A percentile compares a stretch with the other conserved stretches of the same genome.
phyloP scores from a whole-genome alignment of 2,888 invertebrate genomes.

The Tenthredo distinguenda region DNA sequence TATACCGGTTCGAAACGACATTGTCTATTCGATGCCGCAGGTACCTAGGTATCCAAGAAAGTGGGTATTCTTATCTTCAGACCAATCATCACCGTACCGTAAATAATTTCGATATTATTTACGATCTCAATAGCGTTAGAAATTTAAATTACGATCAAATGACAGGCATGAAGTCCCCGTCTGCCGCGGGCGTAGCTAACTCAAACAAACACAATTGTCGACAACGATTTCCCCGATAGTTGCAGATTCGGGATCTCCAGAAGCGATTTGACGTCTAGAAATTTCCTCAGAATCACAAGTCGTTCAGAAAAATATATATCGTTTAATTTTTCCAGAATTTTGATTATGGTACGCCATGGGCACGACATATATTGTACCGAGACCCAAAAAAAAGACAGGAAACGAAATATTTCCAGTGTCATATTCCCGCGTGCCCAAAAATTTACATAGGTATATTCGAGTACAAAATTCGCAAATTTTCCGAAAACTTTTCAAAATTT shows the following conservation, averaged over 20 bases:
- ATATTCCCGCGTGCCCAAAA: no score
- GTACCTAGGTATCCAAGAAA: neutral
- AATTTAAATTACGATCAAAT: constrained; percentile 56
- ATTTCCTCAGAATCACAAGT: no score
- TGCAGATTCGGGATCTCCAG: neutral
- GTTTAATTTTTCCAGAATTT: no score
- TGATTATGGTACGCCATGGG: no score
- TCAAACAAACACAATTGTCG: constrained; percentile 28
- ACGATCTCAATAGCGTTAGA: constrained; percentile 6
- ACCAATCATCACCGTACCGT: constrained; percentile 28
- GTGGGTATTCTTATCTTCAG: neutral
- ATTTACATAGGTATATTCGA: no score
- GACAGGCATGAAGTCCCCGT: constrained; percentile 47
- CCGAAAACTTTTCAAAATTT: no score
- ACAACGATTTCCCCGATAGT: neutral
- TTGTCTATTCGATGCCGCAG: neutral
- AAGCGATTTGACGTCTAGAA: no score
- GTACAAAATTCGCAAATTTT: no score
- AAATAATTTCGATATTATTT: constrained; percentile 33
- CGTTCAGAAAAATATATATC: no score
- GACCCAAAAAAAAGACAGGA: no score
- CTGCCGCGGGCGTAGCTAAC: neutral
- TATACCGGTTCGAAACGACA: neutral
- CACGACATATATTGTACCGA: no score
- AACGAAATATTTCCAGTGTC: no score